Base-by-base conservation (phyloP, 2,113 vertebrate species). In the Numenius arquata region DNA sequence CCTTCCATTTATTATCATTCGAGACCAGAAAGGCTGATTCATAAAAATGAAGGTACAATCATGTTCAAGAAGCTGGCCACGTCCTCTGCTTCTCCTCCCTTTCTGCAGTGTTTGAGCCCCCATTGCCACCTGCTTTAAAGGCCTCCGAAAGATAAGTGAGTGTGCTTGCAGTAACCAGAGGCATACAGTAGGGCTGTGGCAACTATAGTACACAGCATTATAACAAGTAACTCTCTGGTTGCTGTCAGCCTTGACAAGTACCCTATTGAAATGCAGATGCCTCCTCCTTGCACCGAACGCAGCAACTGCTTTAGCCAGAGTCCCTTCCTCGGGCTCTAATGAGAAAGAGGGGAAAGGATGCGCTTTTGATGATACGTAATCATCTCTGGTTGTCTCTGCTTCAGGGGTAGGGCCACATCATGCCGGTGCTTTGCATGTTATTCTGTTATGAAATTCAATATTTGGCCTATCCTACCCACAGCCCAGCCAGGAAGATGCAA, bases 231-330 rank as follows among this genome's bases (percentile, higher is more conserved):
- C 65, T 94, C 80, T 90, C 61, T 74, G 74, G 56, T 34, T 72
- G 45, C 72, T 93, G 81, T 94, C 93, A 96, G 5, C 80, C 55
- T 94, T 90, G 93, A 89, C 92, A 91, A 91, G 78, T 27, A 38
- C 47, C 63, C 65, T 53, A 74, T 59, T 93, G 84, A 88, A 97
- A 96, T 85, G 77, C 68, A 90, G 86, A 85, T 61, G 66, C 59
- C 50, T 67, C 52, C 74, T 95, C 43, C 82, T 91, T 90, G 63
- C 84, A 89, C 56, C 5, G 4, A 89, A 41, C 10, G 8, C 38
- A 85, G 52, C 32, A 67, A 97, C 78, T 66, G 56, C 67, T 89
- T 72, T 58, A 85, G 81, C 70, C 59, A 47, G 61, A 38, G 45
- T 85, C 50, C 0, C 0, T 88, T 87, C 47, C 65, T 66, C 70